Evolutionary conservation across 2,113 vertebrate species (phyloP), one percentile per base, ranked within the genome.

Genomic region (Platysteira castanea): DNA sequence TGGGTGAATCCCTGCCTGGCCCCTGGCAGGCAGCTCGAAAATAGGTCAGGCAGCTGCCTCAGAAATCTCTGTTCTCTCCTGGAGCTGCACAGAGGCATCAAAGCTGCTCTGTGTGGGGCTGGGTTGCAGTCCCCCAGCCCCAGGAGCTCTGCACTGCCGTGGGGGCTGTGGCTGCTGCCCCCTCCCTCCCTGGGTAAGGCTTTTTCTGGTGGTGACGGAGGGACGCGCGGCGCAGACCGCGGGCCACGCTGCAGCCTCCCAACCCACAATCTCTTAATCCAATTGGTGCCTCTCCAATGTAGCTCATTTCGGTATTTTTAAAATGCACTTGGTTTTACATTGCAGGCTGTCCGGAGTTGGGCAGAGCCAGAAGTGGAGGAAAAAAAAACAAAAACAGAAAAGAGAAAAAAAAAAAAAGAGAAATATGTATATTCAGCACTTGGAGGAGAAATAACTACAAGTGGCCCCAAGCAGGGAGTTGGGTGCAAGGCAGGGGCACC

Each of bases 301-400:
- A 93, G 89, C 92, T 92, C 57, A 19, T 85, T 78, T 85, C 15
- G 8, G 92, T 89, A 91, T 61, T 87, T 95, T 90, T 95, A 94
- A 95, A 97, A 96, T 94, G 95, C 87, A 95, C 95, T 95, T 96
- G 86, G 95, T 95, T 94, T 96, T 95, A 94, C 96, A 95, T 96
- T 94, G 95, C 94, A 95, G 94, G 94, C 96, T 96, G 96, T 93
- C 94, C 15, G 35, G 85, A 84, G 86, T 47, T 47, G 86, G 92
- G 79, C 86, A 96, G 79, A 83, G 75, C 67, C 88, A 94, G 69
- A 85, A 91, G 69, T 12, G 57, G 41, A 84, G 21, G 6, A 0
- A 0, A 7, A 5, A 35, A 23, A 22, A n/a, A 39, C 31, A 41
- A 10, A 13, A 44, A 6, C n/a, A n/a, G n/a, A n/a, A n/a, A n/a